These are phyloP conservation scores for Microdon myrmicae DNA, from an alignment of 2,888 invertebrate genomes.

Conservation along the genomic window DNA sequence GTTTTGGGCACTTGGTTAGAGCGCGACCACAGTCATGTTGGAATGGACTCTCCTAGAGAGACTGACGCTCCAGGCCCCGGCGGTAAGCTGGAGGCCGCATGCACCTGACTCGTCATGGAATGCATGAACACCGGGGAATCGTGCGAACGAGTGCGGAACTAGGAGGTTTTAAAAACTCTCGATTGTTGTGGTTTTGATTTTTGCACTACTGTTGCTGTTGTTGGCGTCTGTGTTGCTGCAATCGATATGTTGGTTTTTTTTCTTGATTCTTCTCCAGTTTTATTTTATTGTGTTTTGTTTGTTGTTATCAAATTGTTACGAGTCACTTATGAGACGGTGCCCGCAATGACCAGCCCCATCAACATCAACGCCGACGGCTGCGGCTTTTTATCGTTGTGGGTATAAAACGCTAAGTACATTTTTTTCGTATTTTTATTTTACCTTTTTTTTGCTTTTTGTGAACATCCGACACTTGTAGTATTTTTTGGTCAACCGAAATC, in stretches of 20 bases:
- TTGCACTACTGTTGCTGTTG: slow-evolving; percentile 37
- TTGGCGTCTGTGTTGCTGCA: slow-evolving; percentile 30
- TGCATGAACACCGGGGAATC: neutral
- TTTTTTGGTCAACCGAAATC: slow-evolving; percentile 45
- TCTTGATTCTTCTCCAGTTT: slow-evolving; percentile 11
- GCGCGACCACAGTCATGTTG: slow-evolving; percentile 31
- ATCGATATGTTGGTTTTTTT: slow-evolving; percentile 54
- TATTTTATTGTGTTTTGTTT: slow-evolving; percentile 9
- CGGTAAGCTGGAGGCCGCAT: slow-evolving; percentile 9
- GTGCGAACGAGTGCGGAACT: neutral
- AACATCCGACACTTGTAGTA: slow-evolving; percentile 36
- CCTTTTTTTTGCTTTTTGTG: slow-evolving; percentile 17
- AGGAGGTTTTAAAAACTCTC: slow-evolving; percentile 18
- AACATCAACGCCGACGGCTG: too few species aligned
- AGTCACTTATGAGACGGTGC: slow-evolving; percentile 35
- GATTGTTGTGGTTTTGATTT: slow-evolving; percentile 43
- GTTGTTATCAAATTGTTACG: slow-evolving; percentile 40
- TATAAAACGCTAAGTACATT: too few species aligned
- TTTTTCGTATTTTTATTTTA: too few species aligned
- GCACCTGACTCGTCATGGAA: slow-evolving; percentile 40
- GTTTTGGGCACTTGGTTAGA: slow-evolving; percentile 45
- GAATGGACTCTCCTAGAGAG: slow-evolving; percentile 24
- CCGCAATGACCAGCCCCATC: too few species aligned
- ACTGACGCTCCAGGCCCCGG: neutral
- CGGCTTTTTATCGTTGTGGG: slow-evolving; percentile 23